These are phyloP conservation scores for Acholoe squamosa DNA, from an alignment of 2,888 invertebrate genomes.

Conservation along the genomic window DNA sequence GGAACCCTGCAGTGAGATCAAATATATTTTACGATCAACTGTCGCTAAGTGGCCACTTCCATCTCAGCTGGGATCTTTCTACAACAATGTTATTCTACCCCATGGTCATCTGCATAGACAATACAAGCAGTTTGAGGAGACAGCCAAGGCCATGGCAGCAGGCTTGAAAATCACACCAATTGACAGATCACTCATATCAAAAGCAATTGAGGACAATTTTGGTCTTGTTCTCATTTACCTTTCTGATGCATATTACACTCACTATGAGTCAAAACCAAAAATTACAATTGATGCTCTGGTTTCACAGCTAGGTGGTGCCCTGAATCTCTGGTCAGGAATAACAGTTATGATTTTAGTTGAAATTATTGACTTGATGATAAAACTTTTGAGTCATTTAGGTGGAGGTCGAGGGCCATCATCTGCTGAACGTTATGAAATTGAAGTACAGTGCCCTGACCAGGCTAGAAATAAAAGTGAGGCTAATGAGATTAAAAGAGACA, in stretches of 20 bases:
- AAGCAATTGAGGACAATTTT: slow-evolving; percentile 12
- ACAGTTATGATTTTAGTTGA: neutral
- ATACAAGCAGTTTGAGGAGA: neutral
- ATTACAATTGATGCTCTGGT: neutral
- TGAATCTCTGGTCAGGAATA: neutral
- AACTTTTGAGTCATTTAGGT: no score
- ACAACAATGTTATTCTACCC: neutral
- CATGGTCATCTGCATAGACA: neutral
- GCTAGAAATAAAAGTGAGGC: no score
- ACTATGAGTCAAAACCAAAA: neutral
- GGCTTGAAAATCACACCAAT: neutral
- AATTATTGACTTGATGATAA: neutral
- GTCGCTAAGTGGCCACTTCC: neutral
- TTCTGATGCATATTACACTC: neutral
- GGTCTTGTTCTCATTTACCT: neutral
- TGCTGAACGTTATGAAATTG: no score
- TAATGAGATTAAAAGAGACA: no score
- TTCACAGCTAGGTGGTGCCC: neutral
- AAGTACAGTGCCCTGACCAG: no score
- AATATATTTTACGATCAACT: neutral
- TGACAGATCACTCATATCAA: neutral
- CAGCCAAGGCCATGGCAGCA: neutral
- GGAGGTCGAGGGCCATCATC: no score
- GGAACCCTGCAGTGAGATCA: neutral
- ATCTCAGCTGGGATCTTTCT: neutral